Conservation (phyloP, 1,140 invertebrate species). For the Subanguina moxae region DNA sequence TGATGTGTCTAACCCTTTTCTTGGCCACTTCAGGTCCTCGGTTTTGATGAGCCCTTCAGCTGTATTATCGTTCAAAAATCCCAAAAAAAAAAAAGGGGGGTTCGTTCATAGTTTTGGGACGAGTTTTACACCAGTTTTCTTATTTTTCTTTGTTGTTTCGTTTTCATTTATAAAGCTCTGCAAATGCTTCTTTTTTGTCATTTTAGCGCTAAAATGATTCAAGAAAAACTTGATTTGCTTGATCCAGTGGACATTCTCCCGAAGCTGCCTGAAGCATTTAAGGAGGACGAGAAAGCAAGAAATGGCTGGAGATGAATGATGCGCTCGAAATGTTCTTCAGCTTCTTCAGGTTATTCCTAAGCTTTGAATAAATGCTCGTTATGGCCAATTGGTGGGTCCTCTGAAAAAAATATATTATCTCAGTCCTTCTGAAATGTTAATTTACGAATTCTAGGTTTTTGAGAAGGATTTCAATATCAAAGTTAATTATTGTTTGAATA, state of each 20-base stretch:
- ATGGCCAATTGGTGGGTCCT: constrained; percentile 74
- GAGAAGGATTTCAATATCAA: constrained; percentile 92
- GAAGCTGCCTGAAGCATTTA: constrained; percentile 86
- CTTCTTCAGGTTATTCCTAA: constrained; percentile 70
- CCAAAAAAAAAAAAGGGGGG: too few species aligned
- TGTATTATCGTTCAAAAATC: too few species aligned
- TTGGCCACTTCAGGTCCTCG: too few species aligned
- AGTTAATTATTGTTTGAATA: constrained; percentile 74
- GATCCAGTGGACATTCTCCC: constrained; percentile 86
- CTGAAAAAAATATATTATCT: constrained; percentile 74
- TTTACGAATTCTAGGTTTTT: constrained; percentile 62
- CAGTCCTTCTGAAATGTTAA: neutral
- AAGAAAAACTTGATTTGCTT: too few species aligned
- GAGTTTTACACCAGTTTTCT: too few species aligned
- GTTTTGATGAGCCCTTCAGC: too few species aligned
- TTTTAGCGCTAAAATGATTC: too few species aligned
- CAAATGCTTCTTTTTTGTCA: too few species aligned
- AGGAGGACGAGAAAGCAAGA: constrained; percentile 66
- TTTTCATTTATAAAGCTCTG: too few species aligned
- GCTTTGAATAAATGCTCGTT: constrained; percentile 61
- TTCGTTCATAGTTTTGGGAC: too few species aligned
- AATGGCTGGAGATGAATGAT: constrained; percentile 94
- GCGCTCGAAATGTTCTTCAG: constrained; percentile 76
- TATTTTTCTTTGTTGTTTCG: too few species aligned
- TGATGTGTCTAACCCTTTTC: too few species aligned